Conservation (phyloP, 1,140 invertebrate genomes). For the Palaemon carinicauda region DNA sequence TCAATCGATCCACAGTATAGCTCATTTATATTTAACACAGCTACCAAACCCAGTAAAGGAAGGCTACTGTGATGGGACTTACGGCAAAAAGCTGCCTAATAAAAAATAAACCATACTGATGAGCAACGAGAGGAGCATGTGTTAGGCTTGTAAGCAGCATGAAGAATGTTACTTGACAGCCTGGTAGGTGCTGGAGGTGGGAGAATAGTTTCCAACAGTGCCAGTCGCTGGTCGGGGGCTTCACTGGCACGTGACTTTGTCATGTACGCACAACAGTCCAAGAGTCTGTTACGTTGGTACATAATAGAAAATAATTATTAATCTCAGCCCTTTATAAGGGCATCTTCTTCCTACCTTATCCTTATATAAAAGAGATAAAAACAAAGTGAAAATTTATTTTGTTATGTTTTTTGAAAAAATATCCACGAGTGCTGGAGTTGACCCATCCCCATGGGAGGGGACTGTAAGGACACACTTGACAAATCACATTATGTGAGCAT, state of each 20-base stretch:
- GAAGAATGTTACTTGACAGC: not conserved
- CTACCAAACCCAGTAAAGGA: conserved; percentile 7
- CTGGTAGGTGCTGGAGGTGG: conserved; percentile 2
- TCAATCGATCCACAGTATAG: conserved; percentile 31
- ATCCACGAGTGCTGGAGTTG: conserved; percentile 57
- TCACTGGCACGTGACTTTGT: conserved; percentile 58
- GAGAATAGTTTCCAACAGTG: conserved; percentile 23
- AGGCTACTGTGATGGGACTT: conserved; percentile 36
- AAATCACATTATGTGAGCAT: conserved; percentile 59
- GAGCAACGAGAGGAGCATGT: conserved; percentile 13
- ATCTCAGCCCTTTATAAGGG: conserved; percentile 57
- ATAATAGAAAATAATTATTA: conserved; percentile 56
- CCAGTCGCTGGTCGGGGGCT: conserved; percentile 52
- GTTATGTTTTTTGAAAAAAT: conserved; percentile 57
- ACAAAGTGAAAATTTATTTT: conserved; percentile 58
- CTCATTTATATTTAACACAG: not conserved
- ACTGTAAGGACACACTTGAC: conserved; percentile 58
- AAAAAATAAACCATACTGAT: conserved; percentile 19
- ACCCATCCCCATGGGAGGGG: conserved; percentile 52
- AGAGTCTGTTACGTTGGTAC: conserved; percentile 55
- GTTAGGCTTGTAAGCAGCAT: not conserved
- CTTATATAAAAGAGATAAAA: conserved; percentile 58
- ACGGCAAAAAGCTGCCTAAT: conserved; percentile 26
- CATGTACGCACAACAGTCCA: conserved; percentile 53
- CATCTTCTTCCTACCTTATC: conserved; percentile 56